Percentiles rank a stretch among this genome's conserved stretches.
Conservation (phyloP, 2,113 vertebrate genomes). For the Bubalus kerabau region DNA sequence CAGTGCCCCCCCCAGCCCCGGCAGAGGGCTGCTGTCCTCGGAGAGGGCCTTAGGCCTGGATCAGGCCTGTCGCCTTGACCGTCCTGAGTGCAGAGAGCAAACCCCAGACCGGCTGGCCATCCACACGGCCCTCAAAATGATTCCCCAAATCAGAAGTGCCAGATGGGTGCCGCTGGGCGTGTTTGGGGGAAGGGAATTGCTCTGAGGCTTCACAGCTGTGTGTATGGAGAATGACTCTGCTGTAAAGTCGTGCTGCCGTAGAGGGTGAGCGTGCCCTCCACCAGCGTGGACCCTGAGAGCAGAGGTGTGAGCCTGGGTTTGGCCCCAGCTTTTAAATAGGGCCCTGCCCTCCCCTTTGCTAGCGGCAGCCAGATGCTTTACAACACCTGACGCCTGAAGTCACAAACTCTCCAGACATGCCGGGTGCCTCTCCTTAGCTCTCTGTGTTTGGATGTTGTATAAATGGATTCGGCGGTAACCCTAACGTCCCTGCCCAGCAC, state of each 20-base stretch:
- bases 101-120: background rate
- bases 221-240: background rate
- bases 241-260: background rate
- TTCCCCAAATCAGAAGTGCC: background rate
- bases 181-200: background rate
- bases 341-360: background rate
- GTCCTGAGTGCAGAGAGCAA: background rate
- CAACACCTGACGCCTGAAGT: background rate
- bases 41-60: conserved; percentile 30
- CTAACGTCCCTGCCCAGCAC: background rate
- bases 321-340: background rate
- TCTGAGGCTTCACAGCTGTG: background rate
- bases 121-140: background rate
- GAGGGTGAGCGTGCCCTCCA: background rate
- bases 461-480: background rate
- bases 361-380: background rate
- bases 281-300: background rate
- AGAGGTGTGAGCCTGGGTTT: background rate
- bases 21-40: conserved; percentile 43
- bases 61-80: background rate
- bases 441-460: background rate
- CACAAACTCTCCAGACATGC: background rate
- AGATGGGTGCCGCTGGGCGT: background rate
- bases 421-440: background rate
- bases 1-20: conserved; percentile 59